phyloP scores from a whole-genome alignment of 2,888 invertebrate species.

The Eudasyphora cyanicolor region DNA sequence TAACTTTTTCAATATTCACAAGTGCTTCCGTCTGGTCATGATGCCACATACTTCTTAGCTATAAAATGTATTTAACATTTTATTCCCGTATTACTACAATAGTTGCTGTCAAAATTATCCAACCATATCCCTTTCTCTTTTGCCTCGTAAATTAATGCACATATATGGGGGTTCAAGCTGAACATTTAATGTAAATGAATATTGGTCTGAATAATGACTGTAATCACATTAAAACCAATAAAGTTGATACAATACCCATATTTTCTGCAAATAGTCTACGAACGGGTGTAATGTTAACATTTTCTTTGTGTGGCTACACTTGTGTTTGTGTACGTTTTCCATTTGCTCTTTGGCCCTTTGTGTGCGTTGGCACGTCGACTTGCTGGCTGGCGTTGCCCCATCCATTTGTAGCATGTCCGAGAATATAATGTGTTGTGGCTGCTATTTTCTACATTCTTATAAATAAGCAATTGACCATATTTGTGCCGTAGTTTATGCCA shows the following conservation, averaged over 20 bases:
- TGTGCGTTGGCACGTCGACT: background rate
- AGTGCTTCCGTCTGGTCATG: too few relatives aligned
- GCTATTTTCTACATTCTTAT: background rate
- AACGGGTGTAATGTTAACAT: background rate
- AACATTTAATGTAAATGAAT: background rate
- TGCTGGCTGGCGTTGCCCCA: background rate
- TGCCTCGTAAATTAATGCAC: too few relatives aligned
- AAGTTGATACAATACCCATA: background rate
- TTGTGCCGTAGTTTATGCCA: background rate
- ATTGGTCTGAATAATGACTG: background rate
- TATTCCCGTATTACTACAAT: background rate
- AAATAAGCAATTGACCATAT: slow-evolving; percentile 25
- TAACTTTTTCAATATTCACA: too few relatives aligned
- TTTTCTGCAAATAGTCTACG: background rate
- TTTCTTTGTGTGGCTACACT: background rate
- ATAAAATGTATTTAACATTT: background rate
- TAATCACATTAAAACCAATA: background rate
- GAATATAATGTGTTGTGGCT: background rate
- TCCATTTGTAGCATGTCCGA: background rate
- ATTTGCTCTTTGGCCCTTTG: background rate
- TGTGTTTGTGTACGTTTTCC: background rate
- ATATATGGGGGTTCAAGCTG: background rate
- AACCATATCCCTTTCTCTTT: background rate
- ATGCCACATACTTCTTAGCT: too few relatives aligned
- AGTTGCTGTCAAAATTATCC: background rate